Base-by-base conservation (phyloP, 1,140 invertebrate genomes). In the Manduca sexta region DNA sequence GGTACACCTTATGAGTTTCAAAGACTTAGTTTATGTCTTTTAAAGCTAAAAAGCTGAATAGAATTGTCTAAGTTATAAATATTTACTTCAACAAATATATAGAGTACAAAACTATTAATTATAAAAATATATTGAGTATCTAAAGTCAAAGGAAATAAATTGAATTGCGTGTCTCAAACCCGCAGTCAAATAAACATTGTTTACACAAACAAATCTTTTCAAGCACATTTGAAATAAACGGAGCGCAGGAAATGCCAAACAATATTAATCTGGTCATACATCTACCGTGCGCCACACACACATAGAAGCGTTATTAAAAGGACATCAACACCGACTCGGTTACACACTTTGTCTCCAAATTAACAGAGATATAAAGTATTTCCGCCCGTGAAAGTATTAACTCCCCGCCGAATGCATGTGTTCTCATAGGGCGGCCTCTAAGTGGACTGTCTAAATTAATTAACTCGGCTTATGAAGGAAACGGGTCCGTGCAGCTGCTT, bases 371-470 rank as follows among this genome's bases (percentile, higher is more conserved):
- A 65, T 55, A 65, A 64, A 67, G 63, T 67, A 63, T 70, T 70
- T 75, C 69, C 72, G 72, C 49, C 50, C 52, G 43, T 60, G 50
- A 49, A 58, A 51, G 54, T 58, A 61, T 65, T 59, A 57, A 64
- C 45, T 45, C 59, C 45, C 49, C 56, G 30, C 44, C 58, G 33
- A 57, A 40, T 52, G 65, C 54, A 64, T 55, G 48, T 57, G 62
- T 60, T 55, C 56, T 50, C 56, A 46, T 49, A 57, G 50, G 53
- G 57, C 57, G 63, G 49, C 54, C 58, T 44, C 52, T 69, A 69
- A 75, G 72, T 68, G 66, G 61, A 60, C 68, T 70, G 68, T 74
- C 68, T 72, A 66, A 74, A 78, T 74, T 74, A 78, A 75, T 75
- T 78, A 74, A 60, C 49, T 53, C 49, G 62, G 65, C 62, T 67